Evolutionary conservation across 2,113 vertebrate species (phyloP).

Genomic region (Tiliqua scincoides): DNA sequence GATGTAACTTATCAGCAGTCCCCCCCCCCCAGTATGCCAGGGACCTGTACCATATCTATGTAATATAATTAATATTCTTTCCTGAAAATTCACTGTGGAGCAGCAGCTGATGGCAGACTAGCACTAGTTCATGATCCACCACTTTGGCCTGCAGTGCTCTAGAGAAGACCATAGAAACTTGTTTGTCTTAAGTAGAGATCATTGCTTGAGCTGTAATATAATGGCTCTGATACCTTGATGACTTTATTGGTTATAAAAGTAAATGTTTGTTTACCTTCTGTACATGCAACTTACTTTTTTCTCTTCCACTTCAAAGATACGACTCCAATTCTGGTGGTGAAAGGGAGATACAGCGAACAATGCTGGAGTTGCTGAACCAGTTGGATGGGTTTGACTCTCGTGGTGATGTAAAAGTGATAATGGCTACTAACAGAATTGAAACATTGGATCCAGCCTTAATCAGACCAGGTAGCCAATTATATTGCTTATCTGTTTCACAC

Average conservation of each 20-base stretch:
- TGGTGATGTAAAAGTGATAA: constrained; percentile 97
- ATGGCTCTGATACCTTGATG: not conserved
- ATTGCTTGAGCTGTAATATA: not conserved
- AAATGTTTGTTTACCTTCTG: not conserved
- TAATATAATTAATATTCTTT: too few species aligned
- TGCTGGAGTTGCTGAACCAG: constrained; percentile 97
- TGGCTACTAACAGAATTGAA: constrained; percentile 98
- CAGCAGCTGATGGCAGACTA: too few species aligned
- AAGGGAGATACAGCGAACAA: constrained; percentile 95
- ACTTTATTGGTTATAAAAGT: not conserved
- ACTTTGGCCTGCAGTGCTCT: not conserved
- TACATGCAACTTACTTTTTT: not conserved
- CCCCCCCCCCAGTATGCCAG: too few species aligned
- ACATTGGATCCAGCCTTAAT: constrained; percentile 97
- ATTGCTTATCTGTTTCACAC: not conserved
- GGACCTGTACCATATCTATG: too few species aligned
- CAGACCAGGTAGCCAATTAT: constrained; percentile 83
- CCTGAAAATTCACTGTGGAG: too few species aligned
- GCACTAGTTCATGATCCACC: too few species aligned
- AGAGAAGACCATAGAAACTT: not conserved
- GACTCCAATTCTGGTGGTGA: constrained; percentile 98
- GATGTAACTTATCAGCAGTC: too few species aligned
- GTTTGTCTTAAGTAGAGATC: not conserved
- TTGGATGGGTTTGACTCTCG: constrained; percentile 96
- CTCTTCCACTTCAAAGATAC: constrained; percentile 78